Percentiles rank a stretch among this genome's conserved stretches.
phyloP scores from a whole-genome alignment of 2,113 vertebrate genomes.

The Xiphorhynchus elegans region DNA sequence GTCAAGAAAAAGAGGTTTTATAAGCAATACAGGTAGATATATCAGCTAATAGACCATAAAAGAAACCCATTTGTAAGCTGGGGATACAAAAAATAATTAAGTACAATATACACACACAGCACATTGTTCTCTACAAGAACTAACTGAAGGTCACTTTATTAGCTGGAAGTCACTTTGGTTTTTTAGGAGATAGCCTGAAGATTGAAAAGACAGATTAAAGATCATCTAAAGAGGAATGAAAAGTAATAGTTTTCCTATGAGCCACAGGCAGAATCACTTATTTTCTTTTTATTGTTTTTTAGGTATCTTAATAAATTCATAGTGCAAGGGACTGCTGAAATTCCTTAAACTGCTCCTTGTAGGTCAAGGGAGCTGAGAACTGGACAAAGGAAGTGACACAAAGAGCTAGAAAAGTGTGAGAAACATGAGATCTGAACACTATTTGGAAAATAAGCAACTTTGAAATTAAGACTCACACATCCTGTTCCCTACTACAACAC shows the following conservation, averaged over 20 bases:
- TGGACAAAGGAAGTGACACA: background rate
- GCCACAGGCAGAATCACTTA: background rate
- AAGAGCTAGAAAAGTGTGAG: background rate
- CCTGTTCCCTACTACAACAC: background rate
- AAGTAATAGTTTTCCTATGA: background rate
- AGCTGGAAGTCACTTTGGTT: background rate
- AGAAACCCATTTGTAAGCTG: background rate
- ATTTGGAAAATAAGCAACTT: background rate
- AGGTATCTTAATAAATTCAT: background rate
- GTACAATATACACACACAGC: background rate
- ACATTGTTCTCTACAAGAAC: background rate
- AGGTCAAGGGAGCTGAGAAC: background rate
- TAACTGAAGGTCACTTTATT: background rate
- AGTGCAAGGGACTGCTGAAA: background rate
- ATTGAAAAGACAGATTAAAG: background rate
- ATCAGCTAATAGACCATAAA: background rate
- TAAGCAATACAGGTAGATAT: background rate
- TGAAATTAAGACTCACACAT: background rate
- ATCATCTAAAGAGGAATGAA: background rate
- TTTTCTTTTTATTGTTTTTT: slow-evolving; percentile 8
- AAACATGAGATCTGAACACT: background rate
- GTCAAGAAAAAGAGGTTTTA: background rate
- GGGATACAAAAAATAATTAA: background rate
- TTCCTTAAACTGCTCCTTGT: background rate
- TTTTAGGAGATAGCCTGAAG: background rate